Conservation (phyloP, 2,888 invertebrate genomes). For the Hermaeophaga mercurialis region DNA sequence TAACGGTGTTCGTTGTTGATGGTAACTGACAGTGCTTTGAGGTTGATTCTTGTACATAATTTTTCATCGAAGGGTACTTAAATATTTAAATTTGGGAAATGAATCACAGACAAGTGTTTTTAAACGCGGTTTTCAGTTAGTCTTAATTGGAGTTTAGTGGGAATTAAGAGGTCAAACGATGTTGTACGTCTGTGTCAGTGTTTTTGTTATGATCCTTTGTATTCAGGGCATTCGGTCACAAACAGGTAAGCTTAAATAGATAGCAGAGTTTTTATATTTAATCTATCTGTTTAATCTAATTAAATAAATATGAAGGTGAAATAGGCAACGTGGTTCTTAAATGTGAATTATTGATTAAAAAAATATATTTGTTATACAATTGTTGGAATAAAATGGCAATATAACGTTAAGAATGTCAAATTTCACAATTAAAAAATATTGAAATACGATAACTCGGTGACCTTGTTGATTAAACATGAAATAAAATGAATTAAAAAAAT, state of each 20-base stretch:
- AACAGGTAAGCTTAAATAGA: conserved; percentile 3
- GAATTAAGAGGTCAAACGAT: conserved; percentile 14
- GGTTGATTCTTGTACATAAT: neutral
- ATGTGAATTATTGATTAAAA: too few species aligned
- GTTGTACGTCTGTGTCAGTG: conserved; percentile 1
- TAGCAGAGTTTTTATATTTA: neutral
- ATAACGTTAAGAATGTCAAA: too few species aligned
- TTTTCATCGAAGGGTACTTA: neutral
- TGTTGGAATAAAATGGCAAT: too few species aligned
- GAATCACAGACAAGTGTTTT: neutral
- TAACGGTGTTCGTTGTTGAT: neutral
- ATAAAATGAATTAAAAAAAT: too few species aligned
- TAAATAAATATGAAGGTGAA: too few species aligned
- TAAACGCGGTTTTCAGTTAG: neutral
- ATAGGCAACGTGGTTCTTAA: too few species aligned
- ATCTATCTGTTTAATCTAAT: too few species aligned
- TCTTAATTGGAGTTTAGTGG: conserved; percentile 2
- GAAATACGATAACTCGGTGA: too few species aligned
- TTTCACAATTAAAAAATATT: too few species aligned
- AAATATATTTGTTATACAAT: too few species aligned
- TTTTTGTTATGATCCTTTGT: conserved; percentile 1
- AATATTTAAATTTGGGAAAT: neutral
- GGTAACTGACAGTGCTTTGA: neutral
- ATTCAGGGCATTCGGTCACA: conserved; percentile 8
- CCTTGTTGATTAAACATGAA: too few species aligned